These are phyloP conservation scores for Drepana falcataria DNA, from an alignment of 2,888 invertebrate species.

Conservation along the genomic window DNA sequence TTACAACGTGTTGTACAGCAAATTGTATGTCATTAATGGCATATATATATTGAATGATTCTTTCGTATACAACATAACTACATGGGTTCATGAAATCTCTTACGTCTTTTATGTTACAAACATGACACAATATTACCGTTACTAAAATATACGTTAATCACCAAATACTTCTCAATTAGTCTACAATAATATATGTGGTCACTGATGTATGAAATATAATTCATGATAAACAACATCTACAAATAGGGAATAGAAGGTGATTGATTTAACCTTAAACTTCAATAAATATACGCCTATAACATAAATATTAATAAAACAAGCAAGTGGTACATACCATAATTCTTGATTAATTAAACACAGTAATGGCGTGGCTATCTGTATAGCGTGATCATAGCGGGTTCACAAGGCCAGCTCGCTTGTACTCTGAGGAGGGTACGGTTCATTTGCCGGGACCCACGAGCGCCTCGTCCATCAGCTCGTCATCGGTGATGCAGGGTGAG, in stretches of 20 bases:
- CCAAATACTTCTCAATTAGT: constrained; percentile 14
- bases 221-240: constrained; percentile 3
- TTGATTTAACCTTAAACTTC: constrained; percentile 6
- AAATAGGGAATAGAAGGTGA: constrained; percentile 1
- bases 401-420: neutral
- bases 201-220: constrained; percentile 12
- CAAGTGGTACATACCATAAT: constrained; percentile 8
- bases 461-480: constrained; percentile 94
- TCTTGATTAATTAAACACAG: neutral
- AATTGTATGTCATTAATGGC: constrained; percentile 45
- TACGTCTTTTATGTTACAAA: constrained; percentile 27
- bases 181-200: constrained; percentile 14
- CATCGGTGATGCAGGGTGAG: constrained; percentile 91
- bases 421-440: constrained; percentile 19
- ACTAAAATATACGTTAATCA: constrained; percentile 23
- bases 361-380: neutral
- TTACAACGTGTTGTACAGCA: constrained; percentile 40
- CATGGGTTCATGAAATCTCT: constrained; percentile 18
- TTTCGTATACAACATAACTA: constrained; percentile 23
- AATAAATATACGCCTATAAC: constrained; percentile 15
- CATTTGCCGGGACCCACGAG: constrained; percentile 88
- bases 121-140: constrained; percentile 24
- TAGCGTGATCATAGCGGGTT: neutral
- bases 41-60: constrained; percentile 33
- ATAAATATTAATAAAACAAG: constrained; percentile 20